These are phyloP conservation scores for Orchesella flavescens DNA, from an alignment of 2,888 invertebrate species.

Conservation along the genomic window DNA sequence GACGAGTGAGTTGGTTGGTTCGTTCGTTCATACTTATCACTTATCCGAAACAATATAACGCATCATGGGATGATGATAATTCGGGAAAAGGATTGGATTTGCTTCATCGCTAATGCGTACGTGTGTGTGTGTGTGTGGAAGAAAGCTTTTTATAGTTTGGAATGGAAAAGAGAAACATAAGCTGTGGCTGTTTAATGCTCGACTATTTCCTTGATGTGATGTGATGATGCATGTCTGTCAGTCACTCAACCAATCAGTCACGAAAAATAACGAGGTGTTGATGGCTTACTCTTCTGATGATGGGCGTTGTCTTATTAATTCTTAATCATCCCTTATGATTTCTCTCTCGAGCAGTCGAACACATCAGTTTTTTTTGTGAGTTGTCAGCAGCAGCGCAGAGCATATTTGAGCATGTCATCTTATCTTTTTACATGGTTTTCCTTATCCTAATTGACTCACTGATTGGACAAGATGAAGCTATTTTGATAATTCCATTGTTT, in stretches of 20 bases:
- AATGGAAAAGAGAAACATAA: not conserved
- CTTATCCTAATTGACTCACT: constrained; percentile 19
- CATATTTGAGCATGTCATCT: constrained; percentile 1
- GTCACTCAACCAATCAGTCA: constrained; percentile 54
- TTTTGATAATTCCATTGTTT: constrained; percentile 22
- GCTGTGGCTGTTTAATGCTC: not conserved
- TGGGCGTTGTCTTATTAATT: constrained; percentile 66
- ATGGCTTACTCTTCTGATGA: constrained; percentile 51
- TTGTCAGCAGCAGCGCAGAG: too few species aligned
- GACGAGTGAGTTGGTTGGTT: too few species aligned
- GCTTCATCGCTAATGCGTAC: too few species aligned
- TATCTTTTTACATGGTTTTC: not conserved
- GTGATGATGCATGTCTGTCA: constrained; percentile 38
- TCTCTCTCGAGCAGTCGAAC: not conserved
- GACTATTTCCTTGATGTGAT: not conserved
- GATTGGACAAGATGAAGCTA: constrained; percentile 31
- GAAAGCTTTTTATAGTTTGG: not conserved
- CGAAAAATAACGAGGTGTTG: constrained; percentile 45
- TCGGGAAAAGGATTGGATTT: not conserved
- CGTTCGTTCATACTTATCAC: too few species aligned
- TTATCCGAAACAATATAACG: too few species aligned
- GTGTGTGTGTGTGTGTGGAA: not conserved
- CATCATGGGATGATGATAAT: not conserved
- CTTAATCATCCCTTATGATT: constrained; percentile 53
- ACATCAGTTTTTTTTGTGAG: too few species aligned